A percentile compares a stretch with the other conserved stretches of the same genome.
Evolutionary conservation across 2,797 vertebrate genomes (phyloP).

Genomic region (Benthosema pterotum): DNA sequence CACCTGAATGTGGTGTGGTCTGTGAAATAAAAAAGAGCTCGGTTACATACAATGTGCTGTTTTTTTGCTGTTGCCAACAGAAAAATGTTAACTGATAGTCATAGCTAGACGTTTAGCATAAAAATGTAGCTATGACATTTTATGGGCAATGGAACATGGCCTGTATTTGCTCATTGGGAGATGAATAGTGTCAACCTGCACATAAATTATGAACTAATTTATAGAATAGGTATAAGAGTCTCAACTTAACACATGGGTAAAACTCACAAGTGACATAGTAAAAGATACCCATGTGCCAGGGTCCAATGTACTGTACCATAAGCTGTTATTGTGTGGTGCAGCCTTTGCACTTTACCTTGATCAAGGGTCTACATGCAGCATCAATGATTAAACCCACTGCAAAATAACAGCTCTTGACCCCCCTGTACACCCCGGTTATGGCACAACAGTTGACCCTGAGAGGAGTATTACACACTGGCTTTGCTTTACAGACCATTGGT

Average conservation of each 20-base stretch:
- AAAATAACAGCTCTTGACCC: slow-evolving; percentile 28
- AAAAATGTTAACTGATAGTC: too few species aligned
- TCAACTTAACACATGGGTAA: neutral
- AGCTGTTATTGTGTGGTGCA: slow-evolving; percentile 15
- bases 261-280: neutral
- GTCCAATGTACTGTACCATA: slow-evolving; percentile 15
- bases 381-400: slow-evolving; percentile 67
- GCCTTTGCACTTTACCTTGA: slow-evolving; percentile 61
- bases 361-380: slow-evolving; percentile 36
- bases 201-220: neutral
- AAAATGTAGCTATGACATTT: too few species aligned
- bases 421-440: neutral
- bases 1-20: too few species aligned
- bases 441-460: neutral
- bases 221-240: neutral
- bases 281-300: neutral
- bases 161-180: too few species aligned
- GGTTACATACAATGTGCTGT: too few species aligned
- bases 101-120: too few species aligned
- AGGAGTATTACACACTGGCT: neutral
- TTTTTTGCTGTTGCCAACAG: too few species aligned
- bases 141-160: too few species aligned
- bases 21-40: too few species aligned
- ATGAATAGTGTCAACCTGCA: too few species aligned
- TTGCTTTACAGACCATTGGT: neutral